Evolutionary conservation across 2,888 invertebrate genomes (phyloP), one percentile per base, ranked within the genome.

Genomic region (Andrena bucephala): DNA sequence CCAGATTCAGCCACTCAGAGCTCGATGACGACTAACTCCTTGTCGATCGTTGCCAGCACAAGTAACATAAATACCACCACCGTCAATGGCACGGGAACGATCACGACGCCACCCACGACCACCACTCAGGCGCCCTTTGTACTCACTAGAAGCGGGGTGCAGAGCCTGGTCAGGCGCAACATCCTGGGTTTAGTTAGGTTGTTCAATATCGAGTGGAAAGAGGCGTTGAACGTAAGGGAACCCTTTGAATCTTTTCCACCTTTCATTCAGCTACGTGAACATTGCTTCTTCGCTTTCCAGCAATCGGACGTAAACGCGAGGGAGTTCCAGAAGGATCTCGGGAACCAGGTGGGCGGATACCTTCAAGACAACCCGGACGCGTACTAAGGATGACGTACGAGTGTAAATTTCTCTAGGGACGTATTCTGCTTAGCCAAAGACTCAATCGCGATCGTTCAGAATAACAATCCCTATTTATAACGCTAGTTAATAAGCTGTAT

Each of bases 131-230:
- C 92, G 6, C 94, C 94, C 3, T 94, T 90, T 66, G 94, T 88
- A 85, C 91, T 95, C 52, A 94, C 94, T 0, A 92, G 94, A 85
- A 92, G 87, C 2, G 92, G 93, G 77, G 89, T 95, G 0, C 93
- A 94, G 63, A 92, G 90, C 71, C 92, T 95, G 48, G 84, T 95
- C 3, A 91, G 93, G 33, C 92, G 95, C 86, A 95, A 95, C 87
- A 83, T 95, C 8, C 93, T 93, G 81, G 95, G 95, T 6, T 89
- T 95, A 16, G 91, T 94, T 2, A 90, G 95, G 77, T 88, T 95
- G 4, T 95, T 94, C 83, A 95, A 95, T 84, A 92, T 95, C 68
- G 95, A 95, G 88, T 93, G 95, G 91, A 89, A 91, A 27, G 95
- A 95, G 80, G 95, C 95, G 1, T 79, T 95, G 20, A 94, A 94